Conservation (phyloP, 2,888 invertebrate genomes). For the Xestia xanthographa region DNA sequence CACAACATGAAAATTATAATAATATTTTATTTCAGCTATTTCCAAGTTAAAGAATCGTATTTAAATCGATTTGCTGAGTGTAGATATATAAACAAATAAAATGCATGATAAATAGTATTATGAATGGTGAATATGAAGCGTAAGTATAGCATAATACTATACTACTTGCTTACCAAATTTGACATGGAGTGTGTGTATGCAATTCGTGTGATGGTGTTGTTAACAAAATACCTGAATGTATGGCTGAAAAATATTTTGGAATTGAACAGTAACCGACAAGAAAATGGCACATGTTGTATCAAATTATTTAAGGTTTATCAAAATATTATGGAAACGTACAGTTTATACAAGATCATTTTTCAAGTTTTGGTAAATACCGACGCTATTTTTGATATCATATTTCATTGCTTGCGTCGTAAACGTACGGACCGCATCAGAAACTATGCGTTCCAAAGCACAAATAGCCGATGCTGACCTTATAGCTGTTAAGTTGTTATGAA, state of each 20-base stretch:
- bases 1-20: too few relatives aligned
- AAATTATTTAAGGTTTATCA: conserved; percentile 23
- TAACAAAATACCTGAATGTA: background rate
- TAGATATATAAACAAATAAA: too few relatives aligned
- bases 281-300: background rate
- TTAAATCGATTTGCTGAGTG: too few relatives aligned
- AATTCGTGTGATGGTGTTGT: background rate
- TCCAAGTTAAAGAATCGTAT: too few relatives aligned
- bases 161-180: background rate
- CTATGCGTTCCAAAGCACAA: background rate
- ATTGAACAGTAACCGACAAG: background rate
- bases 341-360: background rate
- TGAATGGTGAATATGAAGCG: too few relatives aligned
- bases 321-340: conserved; percentile 39
- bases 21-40: too few relatives aligned
- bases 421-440: background rate
- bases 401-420: background rate
- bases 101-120: too few relatives aligned
- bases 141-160: too few relatives aligned
- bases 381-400: background rate
- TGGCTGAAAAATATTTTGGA: background rate
- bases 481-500: background rate
- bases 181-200: conserved; percentile 3
- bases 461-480: background rate
- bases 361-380: background rate